Base-by-base conservation (phyloP, 2,797 vertebrate species). In the Buceros bicornis region DNA sequence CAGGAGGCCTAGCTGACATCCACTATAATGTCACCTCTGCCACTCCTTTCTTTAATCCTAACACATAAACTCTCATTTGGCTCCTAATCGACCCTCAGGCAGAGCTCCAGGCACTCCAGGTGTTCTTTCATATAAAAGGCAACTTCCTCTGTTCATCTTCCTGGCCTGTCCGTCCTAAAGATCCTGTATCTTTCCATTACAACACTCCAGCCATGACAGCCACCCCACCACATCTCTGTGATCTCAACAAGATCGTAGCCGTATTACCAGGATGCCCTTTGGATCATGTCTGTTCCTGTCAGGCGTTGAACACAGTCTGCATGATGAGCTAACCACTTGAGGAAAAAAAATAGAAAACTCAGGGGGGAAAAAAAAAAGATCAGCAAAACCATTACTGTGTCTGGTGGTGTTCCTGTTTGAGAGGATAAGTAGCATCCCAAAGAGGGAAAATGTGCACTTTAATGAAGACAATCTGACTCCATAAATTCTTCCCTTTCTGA, bases 211-310 rank as follows among this genome's bases (percentile, higher is more conserved):
- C 33, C n/a, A 10, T 21, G 5, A 24, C 1, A 61, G 4, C 10
- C n/a, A 56, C n/a, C 12, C 29, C 29, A 42, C 13, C 15, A 33
- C 3, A 15, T 5, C 7, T 37, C 48, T 6, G 1, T 0, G 2
- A 54, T 28, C 15, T 16, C 17, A 64, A 45, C 5, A 62, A 51
- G 40, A 54, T 21, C 3, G 3, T 11, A 77, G 16, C 12, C 26
- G 12, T 40, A 14, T 20, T 56, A 48, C 14, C 24, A 84, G 28
- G 5, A 56, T 70, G 81, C 17, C 14, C 8, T 53, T 14, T 40
- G 21, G 33, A 62, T 74, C 42, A 24, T 1, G 0, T 31, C 19
- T 70, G 7, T 57, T 78, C 33, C 14, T 66, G 24, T 21, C 17
- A 28, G 17, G 5, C 10, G 47, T 6, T 56, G 15, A 73, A 48